These are phyloP conservation scores for Notolepis coatsorum DNA, from an alignment of 2,797 vertebrate species.

Conservation along the genomic window DNA sequence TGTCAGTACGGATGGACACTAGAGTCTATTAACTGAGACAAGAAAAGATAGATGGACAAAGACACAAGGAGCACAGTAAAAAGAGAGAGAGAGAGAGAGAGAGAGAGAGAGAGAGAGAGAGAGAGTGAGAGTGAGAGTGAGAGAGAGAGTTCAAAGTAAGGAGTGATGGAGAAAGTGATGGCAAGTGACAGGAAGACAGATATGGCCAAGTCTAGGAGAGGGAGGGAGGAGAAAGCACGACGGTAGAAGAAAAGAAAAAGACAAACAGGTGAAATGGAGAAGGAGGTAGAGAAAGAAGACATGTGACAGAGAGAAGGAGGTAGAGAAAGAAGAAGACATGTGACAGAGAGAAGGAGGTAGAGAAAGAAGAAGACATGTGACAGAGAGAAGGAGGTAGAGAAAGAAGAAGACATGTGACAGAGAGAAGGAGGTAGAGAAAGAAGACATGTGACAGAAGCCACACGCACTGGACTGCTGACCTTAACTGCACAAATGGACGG, in stretches of 20 bases:
- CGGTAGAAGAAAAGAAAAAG: too few species aligned
- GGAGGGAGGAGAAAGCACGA: background rate
- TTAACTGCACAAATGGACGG: too few species aligned
- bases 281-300: slow-evolving; percentile 51
- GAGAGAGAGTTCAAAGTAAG: background rate
- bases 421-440: background rate
- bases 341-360: background rate
- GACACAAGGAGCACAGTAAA: slow-evolving; percentile 50
- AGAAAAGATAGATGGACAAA: slow-evolving; percentile 55
- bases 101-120: slow-evolving; percentile 30
- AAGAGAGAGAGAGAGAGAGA: slow-evolving; percentile 54
- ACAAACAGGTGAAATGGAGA: too few species aligned
- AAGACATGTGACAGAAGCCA: too few species aligned
- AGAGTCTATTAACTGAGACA: slow-evolving; percentile 32
- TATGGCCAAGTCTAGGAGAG: too few species aligned
- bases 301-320: slow-evolving; percentile 50
- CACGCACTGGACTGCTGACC: too few species aligned
- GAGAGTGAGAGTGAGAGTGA: background rate
- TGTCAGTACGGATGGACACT: slow-evolving; percentile 37
- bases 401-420: slow-evolving; percentile 35
- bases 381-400: slow-evolving; percentile 37
- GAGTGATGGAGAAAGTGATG: too few species aligned
- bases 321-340: slow-evolving; percentile 42
- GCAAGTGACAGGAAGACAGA: background rate
- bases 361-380: background rate